Conservation (phyloP, 2,113 vertebrate genomes). For the Petrocephalus zakoni region DNA sequence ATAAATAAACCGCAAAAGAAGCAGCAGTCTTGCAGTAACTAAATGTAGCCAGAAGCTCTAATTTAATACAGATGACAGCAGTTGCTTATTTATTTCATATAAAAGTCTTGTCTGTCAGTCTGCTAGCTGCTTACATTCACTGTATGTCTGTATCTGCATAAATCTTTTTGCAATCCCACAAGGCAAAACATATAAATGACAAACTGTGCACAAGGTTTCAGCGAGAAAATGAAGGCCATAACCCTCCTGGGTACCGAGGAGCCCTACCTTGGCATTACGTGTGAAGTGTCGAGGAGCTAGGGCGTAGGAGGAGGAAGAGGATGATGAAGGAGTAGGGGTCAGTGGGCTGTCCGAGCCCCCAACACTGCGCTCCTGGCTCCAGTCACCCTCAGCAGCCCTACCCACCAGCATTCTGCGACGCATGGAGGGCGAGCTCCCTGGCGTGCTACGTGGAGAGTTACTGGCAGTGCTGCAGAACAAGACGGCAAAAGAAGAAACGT, state of each 20-base stretch:
- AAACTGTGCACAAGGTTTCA: neutral
- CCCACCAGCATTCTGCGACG: constrained; percentile 71
- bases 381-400: constrained; percentile 58
- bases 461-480: constrained; percentile 68
- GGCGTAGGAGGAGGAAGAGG: constrained; percentile 69
- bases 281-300: constrained; percentile 73
- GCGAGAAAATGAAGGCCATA: neutral
- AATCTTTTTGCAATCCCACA: neutral
- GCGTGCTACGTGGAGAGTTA: constrained; percentile 81
- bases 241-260: no score
- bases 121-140: neutral
- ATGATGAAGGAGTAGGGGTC: constrained; percentile 53
- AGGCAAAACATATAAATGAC: neutral
- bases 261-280: constrained; percentile 77
- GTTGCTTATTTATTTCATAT: neutral
- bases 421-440: constrained; percentile 77
- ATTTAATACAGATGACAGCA: neutral
- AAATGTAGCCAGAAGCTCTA: neutral
- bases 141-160: neutral
- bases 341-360: constrained; percentile 63
- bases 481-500: neutral
- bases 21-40: neutral
- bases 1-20: neutral
- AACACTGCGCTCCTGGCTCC: constrained; percentile 52
- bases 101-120: neutral